phyloP scores from a whole-genome alignment of 2,797 vertebrate species.

The Lepilemur ruficaudatus region DNA sequence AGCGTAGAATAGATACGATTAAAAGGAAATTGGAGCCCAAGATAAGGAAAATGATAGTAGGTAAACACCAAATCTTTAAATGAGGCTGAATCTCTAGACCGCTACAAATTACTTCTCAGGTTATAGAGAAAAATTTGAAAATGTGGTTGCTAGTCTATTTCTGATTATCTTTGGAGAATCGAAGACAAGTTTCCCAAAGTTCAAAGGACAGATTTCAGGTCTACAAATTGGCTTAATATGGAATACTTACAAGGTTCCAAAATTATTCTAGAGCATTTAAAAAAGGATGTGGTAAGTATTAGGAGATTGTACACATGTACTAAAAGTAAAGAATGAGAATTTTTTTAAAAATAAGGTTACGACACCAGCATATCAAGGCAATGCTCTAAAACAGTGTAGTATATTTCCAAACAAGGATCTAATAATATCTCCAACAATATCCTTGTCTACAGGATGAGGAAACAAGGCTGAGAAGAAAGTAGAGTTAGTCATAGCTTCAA shows the following conservation, averaged over 20 bases:
- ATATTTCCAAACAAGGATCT: background rate
- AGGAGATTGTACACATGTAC: background rate
- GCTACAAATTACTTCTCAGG: background rate
- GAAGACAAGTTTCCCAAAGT: background rate
- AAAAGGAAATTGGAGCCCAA: constrained; percentile 51
- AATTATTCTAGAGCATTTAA: background rate
- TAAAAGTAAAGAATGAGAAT: background rate
- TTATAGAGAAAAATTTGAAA: background rate
- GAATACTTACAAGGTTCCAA: background rate
- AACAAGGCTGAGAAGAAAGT: background rate
- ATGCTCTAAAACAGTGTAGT: background rate
- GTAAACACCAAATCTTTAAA: constrained; percentile 5
- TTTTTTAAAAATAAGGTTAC: background rate
- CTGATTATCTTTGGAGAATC: background rate
- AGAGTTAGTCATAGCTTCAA: background rate
- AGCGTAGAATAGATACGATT: background rate
- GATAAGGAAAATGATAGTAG: background rate
- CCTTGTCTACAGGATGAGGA: background rate
- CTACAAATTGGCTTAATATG: background rate
- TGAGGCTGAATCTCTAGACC: background rate
- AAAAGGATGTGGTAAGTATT: background rate
- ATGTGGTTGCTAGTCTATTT: background rate
- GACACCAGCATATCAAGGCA: background rate
- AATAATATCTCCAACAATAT: background rate
- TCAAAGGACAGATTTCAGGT: background rate